Evolutionary conservation across 2,888 invertebrate species (phyloP).

Genomic region (Sialis fuliginosa): DNA sequence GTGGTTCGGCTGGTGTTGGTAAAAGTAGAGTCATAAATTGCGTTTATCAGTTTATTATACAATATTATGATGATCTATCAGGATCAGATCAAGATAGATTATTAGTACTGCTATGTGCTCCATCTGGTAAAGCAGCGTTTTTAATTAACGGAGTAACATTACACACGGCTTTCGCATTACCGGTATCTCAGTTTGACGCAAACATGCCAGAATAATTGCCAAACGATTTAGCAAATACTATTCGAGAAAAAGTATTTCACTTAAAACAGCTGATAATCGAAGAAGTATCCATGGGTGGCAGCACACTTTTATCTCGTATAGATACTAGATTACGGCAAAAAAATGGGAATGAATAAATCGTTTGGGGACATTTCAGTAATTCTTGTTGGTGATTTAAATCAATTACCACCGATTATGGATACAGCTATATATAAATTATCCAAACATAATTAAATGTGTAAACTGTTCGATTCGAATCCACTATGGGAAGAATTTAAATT

Average conservation of each 20-base stretch:
- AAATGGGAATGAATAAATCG: conserved; percentile 11
- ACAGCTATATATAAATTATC: conserved; percentile 10
- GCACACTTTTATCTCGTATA: too few relatives aligned
- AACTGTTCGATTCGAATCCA: neutral
- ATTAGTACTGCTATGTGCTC: conserved; percentile 12
- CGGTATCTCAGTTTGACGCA: conserved; percentile 5
- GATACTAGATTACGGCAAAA: conserved; percentile 11
- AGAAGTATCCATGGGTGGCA: conserved; percentile 18
- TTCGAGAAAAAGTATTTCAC: conserved; percentile 6
- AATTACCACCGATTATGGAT: conserved; percentile 17
- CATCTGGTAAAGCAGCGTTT: conserved; percentile 14
- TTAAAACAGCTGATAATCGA: conserved; percentile 15
- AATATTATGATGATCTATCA: conserved; percentile 10
- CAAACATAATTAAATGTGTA: too few relatives aligned
- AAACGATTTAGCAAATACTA: conserved; percentile 4
- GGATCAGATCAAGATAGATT: conserved; percentile 10
- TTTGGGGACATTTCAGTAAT: conserved; percentile 19
- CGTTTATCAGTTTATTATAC: conserved; percentile 12
- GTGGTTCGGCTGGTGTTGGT: conserved; percentile 16
- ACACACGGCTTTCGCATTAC: conserved; percentile 13
- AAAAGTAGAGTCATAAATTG: conserved; percentile 14
- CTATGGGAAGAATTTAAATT: too few relatives aligned
- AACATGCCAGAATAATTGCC: neutral
- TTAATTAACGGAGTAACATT: conserved; percentile 14
- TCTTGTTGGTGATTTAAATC: conserved; percentile 18